These are phyloP conservation scores for Odontocolon sp. DNA, from an alignment of 2,888 invertebrate genomes.

Conservation along the genomic window DNA sequence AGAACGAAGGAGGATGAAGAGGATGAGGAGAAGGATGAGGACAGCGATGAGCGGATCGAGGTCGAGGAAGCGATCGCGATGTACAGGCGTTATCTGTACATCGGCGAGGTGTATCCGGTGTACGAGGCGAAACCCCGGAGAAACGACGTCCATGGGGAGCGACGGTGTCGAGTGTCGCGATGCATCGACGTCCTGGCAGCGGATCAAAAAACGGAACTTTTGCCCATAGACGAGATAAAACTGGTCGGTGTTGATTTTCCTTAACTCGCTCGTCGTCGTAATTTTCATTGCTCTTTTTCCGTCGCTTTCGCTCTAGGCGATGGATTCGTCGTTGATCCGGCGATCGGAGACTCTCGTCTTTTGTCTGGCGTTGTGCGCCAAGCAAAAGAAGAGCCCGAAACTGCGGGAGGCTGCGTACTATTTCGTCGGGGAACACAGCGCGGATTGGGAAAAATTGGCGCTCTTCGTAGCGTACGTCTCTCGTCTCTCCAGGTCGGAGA, in stretches of 20 bases:
- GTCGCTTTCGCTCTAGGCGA: slow-evolving; percentile 77
- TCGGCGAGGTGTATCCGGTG: slow-evolving; percentile 82
- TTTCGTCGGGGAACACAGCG: slow-evolving; percentile 71
- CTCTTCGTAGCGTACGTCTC: slow-evolving; percentile 84
- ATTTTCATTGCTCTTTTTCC: neutral
- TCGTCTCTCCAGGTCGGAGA: slow-evolving; percentile 75
- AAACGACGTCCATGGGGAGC: slow-evolving; percentile 80
- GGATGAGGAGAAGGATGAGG: neutral
- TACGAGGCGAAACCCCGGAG: slow-evolving; percentile 84
- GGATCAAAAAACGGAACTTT: slow-evolving; percentile 65
- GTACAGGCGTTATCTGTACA: slow-evolving; percentile 82
- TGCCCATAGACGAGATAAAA: slow-evolving; percentile 73
- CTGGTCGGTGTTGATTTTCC: slow-evolving; percentile 64
- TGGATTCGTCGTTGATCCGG: slow-evolving; percentile 82
- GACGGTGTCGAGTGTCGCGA: slow-evolving; percentile 79
- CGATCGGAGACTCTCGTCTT: slow-evolving; percentile 84
- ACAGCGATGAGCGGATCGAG: neutral
- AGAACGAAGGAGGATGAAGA: neutral
- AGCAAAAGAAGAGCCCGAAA: slow-evolving; percentile 76
- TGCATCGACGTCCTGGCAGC: slow-evolving; percentile 77
- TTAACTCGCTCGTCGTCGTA: neutral
- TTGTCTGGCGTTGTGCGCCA: slow-evolving; percentile 85
- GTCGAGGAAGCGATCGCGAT: slow-evolving; percentile 74
- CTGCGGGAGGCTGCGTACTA: slow-evolving; percentile 83
- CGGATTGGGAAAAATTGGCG: slow-evolving; percentile 85